Conservation (phyloP, 2,113 vertebrate species). For the Malurus alboscapulatus region DNA sequence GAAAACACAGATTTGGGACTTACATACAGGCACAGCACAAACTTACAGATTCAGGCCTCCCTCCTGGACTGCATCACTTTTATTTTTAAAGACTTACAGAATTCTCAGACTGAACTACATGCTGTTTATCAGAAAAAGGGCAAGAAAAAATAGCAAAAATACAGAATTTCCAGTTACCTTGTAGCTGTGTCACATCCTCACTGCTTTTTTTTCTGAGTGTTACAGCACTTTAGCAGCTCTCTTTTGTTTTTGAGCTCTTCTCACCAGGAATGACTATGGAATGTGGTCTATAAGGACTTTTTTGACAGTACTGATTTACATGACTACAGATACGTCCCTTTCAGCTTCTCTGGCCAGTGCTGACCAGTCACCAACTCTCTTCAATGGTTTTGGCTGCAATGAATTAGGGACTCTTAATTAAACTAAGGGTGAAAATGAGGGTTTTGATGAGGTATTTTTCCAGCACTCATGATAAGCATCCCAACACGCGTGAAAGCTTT, state of each 20-base stretch:
- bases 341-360: not conserved
- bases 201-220: not conserved
- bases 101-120: slow-evolving; percentile 12
- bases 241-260: not conserved
- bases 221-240: fast-evolving
- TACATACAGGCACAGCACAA: not conserved
- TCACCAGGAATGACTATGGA: not conserved
- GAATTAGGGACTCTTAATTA: not conserved
- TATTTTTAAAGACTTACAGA: slow-evolving; percentile 56
- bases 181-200: not conserved
- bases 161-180: not conserved
- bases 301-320: not conserved
- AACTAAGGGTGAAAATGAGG: not conserved
- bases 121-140: not conserved
- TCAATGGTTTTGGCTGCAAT: not conserved
- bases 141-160: not conserved
- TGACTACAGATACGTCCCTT: not conserved
- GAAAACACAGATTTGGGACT: not conserved
- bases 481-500: not conserved
- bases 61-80: slow-evolving; percentile 37
- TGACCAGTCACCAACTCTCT: not conserved
- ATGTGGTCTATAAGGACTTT: not conserved
- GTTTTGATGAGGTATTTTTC: not conserved
- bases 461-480: not conserved
- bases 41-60: slow-evolving; percentile 33